Percentiles rank a stretch among this genome's conserved stretches.
Conservation (phyloP, 1,140 invertebrate species). For the Zaprionus ghesquierei region DNA sequence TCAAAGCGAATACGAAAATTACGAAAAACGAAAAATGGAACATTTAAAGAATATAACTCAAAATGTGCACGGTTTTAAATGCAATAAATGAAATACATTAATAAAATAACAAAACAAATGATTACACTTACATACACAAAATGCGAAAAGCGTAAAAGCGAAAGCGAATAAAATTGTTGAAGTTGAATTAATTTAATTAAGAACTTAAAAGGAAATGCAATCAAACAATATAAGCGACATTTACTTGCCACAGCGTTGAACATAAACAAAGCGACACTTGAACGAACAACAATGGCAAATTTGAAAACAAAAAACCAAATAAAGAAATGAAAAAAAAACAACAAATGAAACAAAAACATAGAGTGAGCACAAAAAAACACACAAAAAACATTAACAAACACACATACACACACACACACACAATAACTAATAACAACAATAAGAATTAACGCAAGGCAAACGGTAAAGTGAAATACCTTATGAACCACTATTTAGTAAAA, state of each 20-base stretch:
- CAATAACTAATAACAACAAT: slow-evolving; percentile 54
- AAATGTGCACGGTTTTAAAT: slow-evolving; percentile 71
- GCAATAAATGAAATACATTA: slow-evolving; percentile 57
- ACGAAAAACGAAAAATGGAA: slow-evolving; percentile 27
- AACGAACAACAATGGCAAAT: slow-evolving; percentile 54
- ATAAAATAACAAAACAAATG: slow-evolving; percentile 35
- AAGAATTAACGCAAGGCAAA: slow-evolving; percentile 41
- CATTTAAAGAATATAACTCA: slow-evolving; percentile 39
- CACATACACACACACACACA: slow-evolving; percentile 32
- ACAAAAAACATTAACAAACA: slow-evolving; percentile 23
- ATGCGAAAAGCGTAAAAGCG: slow-evolving; percentile 33
- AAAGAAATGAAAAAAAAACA: slow-evolving; percentile 42
- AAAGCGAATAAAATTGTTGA: slow-evolving; percentile 65
- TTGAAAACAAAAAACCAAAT: slow-evolving; percentile 38
- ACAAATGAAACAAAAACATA: slow-evolving; percentile 70
- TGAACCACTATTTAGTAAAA: slow-evolving; percentile 35
- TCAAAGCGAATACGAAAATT: not conserved
- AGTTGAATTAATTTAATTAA: slow-evolving; percentile 76
- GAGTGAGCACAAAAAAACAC: slow-evolving; percentile 68
- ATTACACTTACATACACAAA: slow-evolving; percentile 44
- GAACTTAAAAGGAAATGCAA: slow-evolving; percentile 67
- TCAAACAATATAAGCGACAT: slow-evolving; percentile 59
- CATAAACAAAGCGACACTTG: slow-evolving; percentile 47
- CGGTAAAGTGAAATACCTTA: slow-evolving; percentile 24
- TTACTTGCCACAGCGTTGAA: slow-evolving; percentile 59